Base-by-base conservation (phyloP, 2,888 invertebrate species). In the Nephrotoma flavescens region DNA sequence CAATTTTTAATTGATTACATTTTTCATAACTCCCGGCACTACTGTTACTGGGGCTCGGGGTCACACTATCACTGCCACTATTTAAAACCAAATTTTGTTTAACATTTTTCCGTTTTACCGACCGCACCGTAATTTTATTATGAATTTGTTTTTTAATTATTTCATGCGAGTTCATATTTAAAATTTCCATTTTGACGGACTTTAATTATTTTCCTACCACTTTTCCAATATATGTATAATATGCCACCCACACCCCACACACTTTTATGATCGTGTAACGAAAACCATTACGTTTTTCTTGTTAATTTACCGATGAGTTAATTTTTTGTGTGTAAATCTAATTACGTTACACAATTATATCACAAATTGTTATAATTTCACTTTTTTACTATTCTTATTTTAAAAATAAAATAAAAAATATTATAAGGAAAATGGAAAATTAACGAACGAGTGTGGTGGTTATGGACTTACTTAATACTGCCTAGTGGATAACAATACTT, bases 31-130 rank as follows among this genome's bases (percentile, higher is more conserved):
- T 71, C 19, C 71, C 4, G 11, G 9, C 5, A 71, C 31, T 31
- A 71, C 71, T 71, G 9, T 31, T 71, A 31, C 31, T 71, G 31
- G 31, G 4, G n/a, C 31, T 71, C 7, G 19, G 4, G 6, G 4
- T 19, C 31, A 31, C 57, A 7, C 6, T 44, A 4, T 3, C 12
- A 42, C 19, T 44, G 9, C 31, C n/a, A 44, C 15, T 44, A 15
- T 85, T 85, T 31, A 19, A 71, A 85, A 44, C 31, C 4, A 44
- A 44, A 85, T 31, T 87, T 52, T 86, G 86, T 86, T 88, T 88
- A 83, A 86, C 86, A 15, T 57, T 42, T 87, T 87, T 87, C 12
- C 87, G 87, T 85, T 88, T 88, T 19, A 87, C 47, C 85, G 87
- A 87, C 1, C 88, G 88, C 11, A 87, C 87, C 12, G 87, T 88